Evolutionary conservation across 2,888 invertebrate species (phyloP), one percentile per base, ranked within the genome.

Genomic region (Thecophora atra): DNA sequence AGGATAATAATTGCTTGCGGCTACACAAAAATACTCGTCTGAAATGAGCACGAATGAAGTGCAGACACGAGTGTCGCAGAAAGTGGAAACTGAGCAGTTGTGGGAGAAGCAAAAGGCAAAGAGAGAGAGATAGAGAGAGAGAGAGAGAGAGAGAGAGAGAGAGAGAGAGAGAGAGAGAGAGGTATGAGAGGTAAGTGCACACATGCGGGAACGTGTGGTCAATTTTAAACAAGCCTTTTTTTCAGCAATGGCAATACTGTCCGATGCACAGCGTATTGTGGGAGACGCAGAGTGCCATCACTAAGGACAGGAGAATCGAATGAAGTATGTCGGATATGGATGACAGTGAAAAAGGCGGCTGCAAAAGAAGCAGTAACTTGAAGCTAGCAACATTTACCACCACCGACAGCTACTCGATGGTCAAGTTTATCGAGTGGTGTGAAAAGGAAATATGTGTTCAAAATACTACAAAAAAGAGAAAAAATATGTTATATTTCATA

Each of bases 1-100:
- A 60, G 44, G 21, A 60, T 69, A 62, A 69, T 69, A 60, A 69
- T 69, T 69, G 69, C 60, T 51, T 69, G 60, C 52, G 69, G 60
- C 44, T 24, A 52, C 30, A 66, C 28, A 30, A 30, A 67, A 28
- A 54, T 54, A 54, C 11, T 30, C 30, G 21, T 19, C 28, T 42
- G 37, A 5, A 19, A 4, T n/a, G 37, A 0, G 62, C 15, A 37
- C 37, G 30, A 52, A 64, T 7, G 21, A 64, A 44, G 13, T n/a
- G 21, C 21, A 56, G 15, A 17, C n/a, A 17, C 56, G 56, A 21
- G 6, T 44, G 7, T 44, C 8, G n/a, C n/a, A 13, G 56, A 56
- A 56, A 24, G 56, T 15, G 13, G 1, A 56, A 56, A 19, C n/a
- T 56, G 21, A 26, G 26, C 24, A 17, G 56, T 1, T 13, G 2